phyloP scores from a whole-genome alignment of 2,113 vertebrate species.

The Platysternon megacephalum region DNA sequence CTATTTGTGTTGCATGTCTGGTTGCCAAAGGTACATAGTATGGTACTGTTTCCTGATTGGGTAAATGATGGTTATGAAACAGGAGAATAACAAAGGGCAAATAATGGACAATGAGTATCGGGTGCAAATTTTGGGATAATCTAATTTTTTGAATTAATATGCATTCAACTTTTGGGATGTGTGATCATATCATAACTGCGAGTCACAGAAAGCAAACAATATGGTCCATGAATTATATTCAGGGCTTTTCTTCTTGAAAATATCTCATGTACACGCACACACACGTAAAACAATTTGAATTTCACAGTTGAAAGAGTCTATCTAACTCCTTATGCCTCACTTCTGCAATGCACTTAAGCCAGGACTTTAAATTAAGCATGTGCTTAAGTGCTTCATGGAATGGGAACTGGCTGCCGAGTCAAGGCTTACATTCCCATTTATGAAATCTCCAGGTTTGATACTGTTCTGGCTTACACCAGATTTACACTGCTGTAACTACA shows the following conservation, averaged over 20 bases:
- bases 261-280: too few species aligned
- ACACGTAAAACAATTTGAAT: background rate
- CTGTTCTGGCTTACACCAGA: fast-evolving
- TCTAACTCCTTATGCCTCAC: background rate
- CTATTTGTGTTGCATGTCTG: background rate
- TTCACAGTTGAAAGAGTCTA: background rate
- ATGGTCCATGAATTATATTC: background rate
- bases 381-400: background rate
- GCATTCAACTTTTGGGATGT: background rate
- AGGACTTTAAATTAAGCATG: background rate
- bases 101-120: background rate
- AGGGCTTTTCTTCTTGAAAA: background rate
- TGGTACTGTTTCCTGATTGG: constrained; percentile 5
- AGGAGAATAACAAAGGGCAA: background rate
- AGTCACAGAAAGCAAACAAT: background rate
- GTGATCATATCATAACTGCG: background rate
- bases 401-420: background rate
- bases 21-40: background rate
- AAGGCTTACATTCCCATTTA: background rate
- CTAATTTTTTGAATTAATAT: background rate
- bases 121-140: background rate
- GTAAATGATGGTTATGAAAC: background rate
- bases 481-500: background rate
- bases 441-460: background rate
- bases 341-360: background rate